These are phyloP conservation scores for Wiebesia pumilae DNA, from an alignment of 1,140 invertebrate species.

Conservation along the genomic window DNA sequence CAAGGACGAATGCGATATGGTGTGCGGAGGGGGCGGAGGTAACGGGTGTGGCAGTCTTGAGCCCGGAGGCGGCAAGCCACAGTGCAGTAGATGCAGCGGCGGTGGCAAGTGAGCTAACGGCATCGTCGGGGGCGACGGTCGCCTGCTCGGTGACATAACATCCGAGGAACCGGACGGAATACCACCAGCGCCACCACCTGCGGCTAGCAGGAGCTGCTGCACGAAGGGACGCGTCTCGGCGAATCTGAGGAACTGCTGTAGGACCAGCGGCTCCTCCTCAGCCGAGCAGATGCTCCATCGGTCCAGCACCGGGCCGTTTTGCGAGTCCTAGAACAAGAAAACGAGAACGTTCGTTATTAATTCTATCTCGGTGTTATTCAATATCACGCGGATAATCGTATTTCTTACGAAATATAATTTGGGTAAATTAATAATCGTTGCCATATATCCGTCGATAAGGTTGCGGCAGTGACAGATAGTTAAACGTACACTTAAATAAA, in stretches of 20 bases:
- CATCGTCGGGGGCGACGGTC: slow-evolving; percentile 79
- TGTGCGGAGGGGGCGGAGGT: slow-evolving; percentile 69
- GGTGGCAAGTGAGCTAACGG: slow-evolving; percentile 77
- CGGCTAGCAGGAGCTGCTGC: slow-evolving; percentile 85
- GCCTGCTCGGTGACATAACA: slow-evolving; percentile 82
- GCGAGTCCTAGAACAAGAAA: slow-evolving; percentile 77
- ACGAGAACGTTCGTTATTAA: neutral
- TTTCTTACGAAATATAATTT: too few relatives aligned
- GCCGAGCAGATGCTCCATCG: slow-evolving; percentile 87
- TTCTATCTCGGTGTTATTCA: neutral
- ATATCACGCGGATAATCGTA: too few relatives aligned
- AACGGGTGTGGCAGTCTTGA: slow-evolving; percentile 68
- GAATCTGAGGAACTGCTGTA: slow-evolving; percentile 91
- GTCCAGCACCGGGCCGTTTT: slow-evolving; percentile 85
- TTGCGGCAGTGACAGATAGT: too few relatives aligned
- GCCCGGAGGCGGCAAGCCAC: slow-evolving; percentile 71
- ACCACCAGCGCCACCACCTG: slow-evolving; percentile 68
- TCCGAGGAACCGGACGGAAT: slow-evolving; percentile 60
- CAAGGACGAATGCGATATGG: slow-evolving; percentile 72
- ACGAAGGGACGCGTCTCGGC: slow-evolving; percentile 88
- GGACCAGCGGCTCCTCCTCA: slow-evolving; percentile 89
- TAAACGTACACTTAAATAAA: too few relatives aligned
- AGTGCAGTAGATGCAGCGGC: slow-evolving; percentile 75
- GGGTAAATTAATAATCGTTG: too few relatives aligned
- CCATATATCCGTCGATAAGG: too few relatives aligned